Base-by-base conservation (phyloP, 2,113 vertebrate species). In the Tautogolabrus adspersus region DNA sequence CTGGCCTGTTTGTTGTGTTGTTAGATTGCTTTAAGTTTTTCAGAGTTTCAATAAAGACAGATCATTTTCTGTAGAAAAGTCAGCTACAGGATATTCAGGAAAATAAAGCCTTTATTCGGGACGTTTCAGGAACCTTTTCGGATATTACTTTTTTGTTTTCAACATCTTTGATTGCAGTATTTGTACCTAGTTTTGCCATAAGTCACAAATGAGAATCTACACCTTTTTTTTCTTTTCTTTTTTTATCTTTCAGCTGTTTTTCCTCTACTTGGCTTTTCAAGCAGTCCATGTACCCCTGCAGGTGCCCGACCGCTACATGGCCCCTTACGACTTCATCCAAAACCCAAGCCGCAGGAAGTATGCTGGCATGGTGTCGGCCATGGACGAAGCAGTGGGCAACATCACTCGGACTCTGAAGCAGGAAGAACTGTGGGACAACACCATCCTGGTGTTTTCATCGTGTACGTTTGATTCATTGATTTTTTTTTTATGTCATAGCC, bases 311-410 rank as follows among this genome's bases (percentile, higher is more conserved):
- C 92, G 93, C 22, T 99, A 98, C 63, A 0, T 91, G 59, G 83
- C 94, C 44, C 96, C 93, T 0, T 99, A 99, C 67, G 75, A 77
- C 49, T 97, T 91, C 77, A 98, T 99, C 85, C 86, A 94, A 55
- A 93, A 98, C 82, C 75, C 7, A 1, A 66, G 92, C 0, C 95
- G 98, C 44, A 94, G 92, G 10, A 16, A 30, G 19, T 99, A 96
- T 12, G 97, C 98, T 0, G 98, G 96, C 52, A 99, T 99, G 98
- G 97, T 96, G 80, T 94, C 96, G 0, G 95, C 95, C 40, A 95
- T 99, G 97, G 98, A 99, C 66, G 97, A 99, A 89, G 97, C 98
- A 0, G 95, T 99, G 75, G 96, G 97, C 78, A 99, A 99, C 92
- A 93, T 99, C 86, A 97, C 94, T 0, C 79, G 52, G 52, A 96